Conservation (phyloP, 64 coral and sea anemone genomes). For the Porites lutea region DNA sequence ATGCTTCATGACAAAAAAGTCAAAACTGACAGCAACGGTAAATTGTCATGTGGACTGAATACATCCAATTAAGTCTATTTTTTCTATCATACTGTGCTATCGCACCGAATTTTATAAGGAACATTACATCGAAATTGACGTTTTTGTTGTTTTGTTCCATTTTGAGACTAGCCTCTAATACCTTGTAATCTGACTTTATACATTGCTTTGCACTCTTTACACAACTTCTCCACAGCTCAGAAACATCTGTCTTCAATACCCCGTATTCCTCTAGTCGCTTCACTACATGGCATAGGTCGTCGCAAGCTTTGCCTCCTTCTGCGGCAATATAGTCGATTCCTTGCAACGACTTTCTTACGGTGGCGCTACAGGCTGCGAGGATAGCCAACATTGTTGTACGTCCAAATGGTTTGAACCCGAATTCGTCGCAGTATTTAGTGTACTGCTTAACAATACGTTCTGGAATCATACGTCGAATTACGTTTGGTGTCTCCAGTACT, state of each 20-base stretch:
- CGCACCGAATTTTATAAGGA: neutral
- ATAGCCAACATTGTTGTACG: conserved; percentile 13
- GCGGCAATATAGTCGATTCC: conserved; percentile 33
- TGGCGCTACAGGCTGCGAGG: conserved; percentile 22
- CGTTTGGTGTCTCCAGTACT: conserved; percentile 44
- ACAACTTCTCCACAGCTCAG: too few species aligned
- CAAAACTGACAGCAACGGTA: too few species aligned
- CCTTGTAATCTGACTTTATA: conserved; percentile 55
- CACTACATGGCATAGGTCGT: conserved; percentile 7
- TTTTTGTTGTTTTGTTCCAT: too few species aligned
- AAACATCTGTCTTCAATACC: too few species aligned
- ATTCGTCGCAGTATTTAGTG: conserved; percentile 1
- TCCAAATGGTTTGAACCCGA: conserved; percentile 23
- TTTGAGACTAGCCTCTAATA: neutral
- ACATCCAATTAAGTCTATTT: too few species aligned
- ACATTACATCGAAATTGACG: too few species aligned
- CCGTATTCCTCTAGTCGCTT: neutral
- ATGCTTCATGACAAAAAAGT: too few species aligned
- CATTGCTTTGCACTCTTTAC: conserved; percentile 7
- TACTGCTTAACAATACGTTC: conserved; percentile 37
- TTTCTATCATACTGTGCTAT: neutral
- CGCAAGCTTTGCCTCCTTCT: conserved; percentile 34
- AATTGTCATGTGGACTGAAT: too few species aligned
- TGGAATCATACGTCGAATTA: conserved; percentile 32
- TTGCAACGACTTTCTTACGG: conserved; percentile 49